phyloP scores from a whole-genome alignment of 2,113 vertebrate genomes.

The Crotalus viridis region DNA sequence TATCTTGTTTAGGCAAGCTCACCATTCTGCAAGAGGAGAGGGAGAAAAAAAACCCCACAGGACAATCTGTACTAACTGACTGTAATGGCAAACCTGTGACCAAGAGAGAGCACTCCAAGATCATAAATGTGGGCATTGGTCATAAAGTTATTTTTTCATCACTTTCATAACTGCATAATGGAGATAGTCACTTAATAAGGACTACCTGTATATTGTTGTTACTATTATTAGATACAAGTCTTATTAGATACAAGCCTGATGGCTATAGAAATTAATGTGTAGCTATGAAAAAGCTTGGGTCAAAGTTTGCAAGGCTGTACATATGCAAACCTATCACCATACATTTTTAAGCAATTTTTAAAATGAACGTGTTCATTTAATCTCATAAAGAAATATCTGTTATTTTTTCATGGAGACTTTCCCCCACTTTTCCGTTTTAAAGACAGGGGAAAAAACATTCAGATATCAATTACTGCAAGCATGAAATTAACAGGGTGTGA shows the following conservation, averaged over 20 bases:
- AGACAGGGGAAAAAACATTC: neutral
- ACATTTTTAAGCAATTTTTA: neutral
- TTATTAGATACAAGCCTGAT: neutral
- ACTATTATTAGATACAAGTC: neutral
- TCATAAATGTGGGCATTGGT: neutral
- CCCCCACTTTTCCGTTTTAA: neutral
- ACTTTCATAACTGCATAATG: neutral
- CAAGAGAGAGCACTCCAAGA: neutral
- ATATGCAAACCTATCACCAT: too few species aligned
- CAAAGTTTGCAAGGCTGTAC: neutral
- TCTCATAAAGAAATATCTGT: neutral
- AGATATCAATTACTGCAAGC: neutral
- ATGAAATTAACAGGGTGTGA: neutral
- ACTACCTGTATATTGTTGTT: neutral
- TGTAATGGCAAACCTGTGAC: neutral
- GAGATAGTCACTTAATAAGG: neutral
- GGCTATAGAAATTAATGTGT: neutral
- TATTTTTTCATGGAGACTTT: neutral
- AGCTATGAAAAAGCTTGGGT: neutral
- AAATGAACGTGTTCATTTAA: neutral
- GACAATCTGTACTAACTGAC: neutral
- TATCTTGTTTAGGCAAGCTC: neutral
- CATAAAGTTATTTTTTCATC: neutral
- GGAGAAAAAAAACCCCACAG: neutral
- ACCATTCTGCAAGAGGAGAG: neutral